Conservation (phyloP, 2,113 vertebrate species). For the Vimba vimba region DNA sequence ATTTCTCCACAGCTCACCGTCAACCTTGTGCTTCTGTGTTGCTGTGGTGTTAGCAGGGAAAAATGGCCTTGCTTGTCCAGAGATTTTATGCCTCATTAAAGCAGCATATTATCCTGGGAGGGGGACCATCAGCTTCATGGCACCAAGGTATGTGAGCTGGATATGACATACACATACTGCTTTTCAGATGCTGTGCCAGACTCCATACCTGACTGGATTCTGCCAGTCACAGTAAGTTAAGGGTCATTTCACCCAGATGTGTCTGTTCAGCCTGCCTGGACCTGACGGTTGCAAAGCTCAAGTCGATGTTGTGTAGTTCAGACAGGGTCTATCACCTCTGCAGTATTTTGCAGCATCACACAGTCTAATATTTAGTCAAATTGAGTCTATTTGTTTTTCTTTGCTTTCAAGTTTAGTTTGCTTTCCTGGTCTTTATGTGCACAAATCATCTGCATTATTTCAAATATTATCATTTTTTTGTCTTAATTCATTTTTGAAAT, state of each 20-base stretch:
- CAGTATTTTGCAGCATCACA: not conserved
- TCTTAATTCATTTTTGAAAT: not conserved
- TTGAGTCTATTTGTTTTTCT: not conserved
- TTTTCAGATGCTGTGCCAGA: constrained; percentile 4
- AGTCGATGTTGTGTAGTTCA: not conserved
- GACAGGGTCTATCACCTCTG: not conserved
- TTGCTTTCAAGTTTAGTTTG: not conserved
- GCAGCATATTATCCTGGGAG: constrained; percentile 31
- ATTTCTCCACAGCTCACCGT: constrained; percentile 13
- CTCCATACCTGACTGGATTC: not conserved
- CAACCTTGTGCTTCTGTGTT: constrained; percentile 18
- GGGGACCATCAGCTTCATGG: not conserved
- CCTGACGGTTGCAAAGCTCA: not conserved
- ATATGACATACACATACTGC: not conserved
- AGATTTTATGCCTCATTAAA: constrained; percentile 47
- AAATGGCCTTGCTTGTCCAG: constrained; percentile 36
- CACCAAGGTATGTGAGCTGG: constrained; percentile 1
- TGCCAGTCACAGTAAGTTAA: constrained; percentile 15
- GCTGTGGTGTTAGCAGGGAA: constrained; percentile 31
- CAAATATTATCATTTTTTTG: not conserved
- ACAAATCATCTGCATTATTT: not conserved
- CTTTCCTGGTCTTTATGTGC: not conserved
- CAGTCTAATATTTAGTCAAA: not conserved
- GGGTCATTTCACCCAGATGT: constrained; percentile 18
- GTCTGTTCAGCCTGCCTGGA: not conserved